Percentiles rank a stretch among this genome's conserved stretches.
These are phyloP conservation scores for Menura novaehollandiae DNA, from an alignment of 2,113 vertebrate genomes.

Conservation along the genomic window DNA sequence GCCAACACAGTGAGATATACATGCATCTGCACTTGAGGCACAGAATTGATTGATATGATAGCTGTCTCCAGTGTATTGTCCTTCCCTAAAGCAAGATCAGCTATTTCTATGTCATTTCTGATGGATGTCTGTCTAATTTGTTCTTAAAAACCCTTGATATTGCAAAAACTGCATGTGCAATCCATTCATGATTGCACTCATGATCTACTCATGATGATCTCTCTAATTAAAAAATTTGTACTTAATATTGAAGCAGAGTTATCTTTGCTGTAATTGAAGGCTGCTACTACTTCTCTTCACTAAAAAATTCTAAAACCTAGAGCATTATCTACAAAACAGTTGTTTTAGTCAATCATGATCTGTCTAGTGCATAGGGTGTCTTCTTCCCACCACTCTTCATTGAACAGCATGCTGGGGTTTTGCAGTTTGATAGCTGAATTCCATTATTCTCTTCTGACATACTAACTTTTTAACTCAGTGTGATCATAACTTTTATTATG, in stretches of 20 bases:
- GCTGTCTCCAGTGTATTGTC: background rate
- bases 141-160: background rate
- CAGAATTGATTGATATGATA: background rate
- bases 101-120: background rate
- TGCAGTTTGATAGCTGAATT: background rate
- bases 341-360: background rate
- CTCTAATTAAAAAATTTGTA: background rate
- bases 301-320: background rate
- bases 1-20: background rate
- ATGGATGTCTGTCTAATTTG: background rate
- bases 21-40: background rate
- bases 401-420: background rate
- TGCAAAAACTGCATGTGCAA: background rate
- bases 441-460: background rate
- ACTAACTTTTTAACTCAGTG: background rate
- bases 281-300: background rate
- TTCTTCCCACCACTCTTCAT: background rate
- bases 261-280: background rate
- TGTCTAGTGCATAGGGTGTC: background rate
- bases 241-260: background rate
- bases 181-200: background rate
- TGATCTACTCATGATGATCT: background rate
- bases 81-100: background rate
- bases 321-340: background rate
- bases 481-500: background rate